phyloP scores from a whole-genome alignment of 2,113 vertebrate genomes.

The Pelecanoides urinatrix region DNA sequence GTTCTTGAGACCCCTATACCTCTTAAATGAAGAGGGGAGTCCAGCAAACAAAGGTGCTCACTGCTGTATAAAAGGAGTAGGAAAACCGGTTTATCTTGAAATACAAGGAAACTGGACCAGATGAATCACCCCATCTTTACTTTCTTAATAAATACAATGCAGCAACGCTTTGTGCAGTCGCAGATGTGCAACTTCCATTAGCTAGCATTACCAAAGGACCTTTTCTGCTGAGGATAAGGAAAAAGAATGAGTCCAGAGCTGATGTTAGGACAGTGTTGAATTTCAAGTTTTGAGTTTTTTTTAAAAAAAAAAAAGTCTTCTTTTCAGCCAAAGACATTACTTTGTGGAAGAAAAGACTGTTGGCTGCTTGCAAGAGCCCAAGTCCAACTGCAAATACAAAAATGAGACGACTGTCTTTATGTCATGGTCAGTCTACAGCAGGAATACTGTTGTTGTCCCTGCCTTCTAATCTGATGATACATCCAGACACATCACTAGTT shows the following conservation, averaged over 20 bases:
- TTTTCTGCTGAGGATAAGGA: background rate
- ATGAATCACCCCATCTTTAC: background rate
- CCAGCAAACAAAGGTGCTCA: background rate
- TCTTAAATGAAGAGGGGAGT: background rate
- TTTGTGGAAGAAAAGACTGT: background rate
- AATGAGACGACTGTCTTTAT: fast-evolving
- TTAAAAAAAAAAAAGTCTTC: background rate
- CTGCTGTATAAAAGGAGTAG: background rate
- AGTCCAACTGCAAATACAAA: background rate
- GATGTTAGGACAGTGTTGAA: background rate
- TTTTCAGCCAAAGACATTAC: background rate
- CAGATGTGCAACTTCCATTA: background rate
- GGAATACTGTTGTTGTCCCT: background rate
- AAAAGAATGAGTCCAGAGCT: background rate
- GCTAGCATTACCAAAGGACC: background rate
- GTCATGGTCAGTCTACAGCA: background rate
- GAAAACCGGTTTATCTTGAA: background rate
- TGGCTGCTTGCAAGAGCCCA: background rate
- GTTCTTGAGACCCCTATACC: background rate
- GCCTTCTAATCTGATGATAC: background rate
- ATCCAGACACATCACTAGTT: background rate
- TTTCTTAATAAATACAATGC: background rate
- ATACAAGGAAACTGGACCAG: background rate
- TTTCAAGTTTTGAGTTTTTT: background rate
- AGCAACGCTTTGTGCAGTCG: background rate